Evolutionary conservation across 2,797 vertebrate genomes (phyloP).

Genomic region (Pangasius sanitwongsei): DNA sequence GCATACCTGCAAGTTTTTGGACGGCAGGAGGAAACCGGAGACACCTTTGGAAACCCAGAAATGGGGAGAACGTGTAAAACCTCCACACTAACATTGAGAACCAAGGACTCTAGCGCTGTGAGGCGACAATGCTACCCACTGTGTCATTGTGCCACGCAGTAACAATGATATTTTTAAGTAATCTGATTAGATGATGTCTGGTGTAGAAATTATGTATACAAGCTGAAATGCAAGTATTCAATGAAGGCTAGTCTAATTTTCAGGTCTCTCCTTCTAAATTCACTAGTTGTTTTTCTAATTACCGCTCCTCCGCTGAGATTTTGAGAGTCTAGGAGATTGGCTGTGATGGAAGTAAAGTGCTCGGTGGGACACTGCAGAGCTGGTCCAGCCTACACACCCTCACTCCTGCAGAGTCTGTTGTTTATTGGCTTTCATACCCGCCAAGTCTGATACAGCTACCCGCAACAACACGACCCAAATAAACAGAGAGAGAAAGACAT

Average conservation of each 20-base stretch:
- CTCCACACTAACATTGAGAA: no score
- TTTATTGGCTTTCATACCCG: slow-evolving; percentile 42
- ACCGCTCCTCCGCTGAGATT: neutral
- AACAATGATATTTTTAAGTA: no score
- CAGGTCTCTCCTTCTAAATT: slow-evolving; percentile 5
- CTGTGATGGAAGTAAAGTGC: slow-evolving; percentile 32
- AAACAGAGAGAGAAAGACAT: slow-evolving; percentile 28
- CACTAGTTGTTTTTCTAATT: slow-evolving; percentile 9
- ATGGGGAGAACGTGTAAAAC: neutral
- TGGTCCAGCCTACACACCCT: slow-evolving; percentile 37
- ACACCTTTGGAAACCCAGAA: neutral
- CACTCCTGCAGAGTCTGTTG: slow-evolving; percentile 38
- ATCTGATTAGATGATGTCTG: neutral
- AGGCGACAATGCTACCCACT: neutral
- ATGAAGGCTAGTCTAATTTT: neutral
- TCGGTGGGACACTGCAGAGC: slow-evolving; percentile 22
- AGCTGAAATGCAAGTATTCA: neutral
- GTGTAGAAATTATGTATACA: neutral
- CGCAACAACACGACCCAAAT: slow-evolving; percentile 36
- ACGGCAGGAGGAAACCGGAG: neutral
- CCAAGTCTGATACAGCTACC: slow-evolving; percentile 26
- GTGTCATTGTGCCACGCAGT: no score
- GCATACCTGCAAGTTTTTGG: neutral
- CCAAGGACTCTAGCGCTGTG: neutral
- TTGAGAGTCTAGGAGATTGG: slow-evolving; percentile 11